phyloP scores from a whole-genome alignment of 2,888 invertebrate genomes.

The Abrostola triplasia region DNA sequence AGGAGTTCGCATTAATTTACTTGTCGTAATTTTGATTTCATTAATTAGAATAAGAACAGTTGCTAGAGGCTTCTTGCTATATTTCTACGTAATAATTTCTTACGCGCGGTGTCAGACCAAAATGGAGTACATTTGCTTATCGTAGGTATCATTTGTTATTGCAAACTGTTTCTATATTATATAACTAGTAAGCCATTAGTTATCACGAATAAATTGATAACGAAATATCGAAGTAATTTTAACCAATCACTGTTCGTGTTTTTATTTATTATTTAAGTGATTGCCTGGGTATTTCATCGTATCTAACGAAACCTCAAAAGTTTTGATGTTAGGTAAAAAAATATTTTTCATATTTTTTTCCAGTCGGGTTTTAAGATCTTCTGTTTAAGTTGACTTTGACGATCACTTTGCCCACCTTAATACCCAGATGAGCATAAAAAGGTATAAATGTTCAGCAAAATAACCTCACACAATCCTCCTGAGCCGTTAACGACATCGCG shows the following conservation, averaged over 20 bases:
- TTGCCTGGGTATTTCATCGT: background rate
- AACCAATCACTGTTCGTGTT: background rate
- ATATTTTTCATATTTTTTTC: background rate
- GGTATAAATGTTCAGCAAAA: conserved; percentile 37
- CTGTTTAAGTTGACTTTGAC: conserved; percentile 18
- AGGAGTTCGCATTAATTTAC: too few species aligned
- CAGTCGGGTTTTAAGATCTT: conserved; percentile 8
- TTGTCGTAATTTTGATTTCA: too few species aligned
- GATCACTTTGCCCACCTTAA: conserved; percentile 19
- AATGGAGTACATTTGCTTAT: background rate
- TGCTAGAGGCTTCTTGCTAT: background rate
- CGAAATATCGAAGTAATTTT: background rate
- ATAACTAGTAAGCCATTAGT: background rate
- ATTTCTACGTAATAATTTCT: background rate
- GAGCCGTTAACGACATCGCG: conserved; percentile 41
- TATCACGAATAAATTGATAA: background rate
- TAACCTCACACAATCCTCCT: conserved; percentile 33
- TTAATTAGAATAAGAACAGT: too few species aligned
- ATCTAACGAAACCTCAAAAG: too few species aligned
- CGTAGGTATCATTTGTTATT: conserved; percentile 1
- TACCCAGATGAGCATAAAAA: conserved; percentile 41
- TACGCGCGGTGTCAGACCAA: background rate
- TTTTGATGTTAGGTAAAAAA: background rate
- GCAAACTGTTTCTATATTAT: background rate
- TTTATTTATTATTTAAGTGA: background rate